Base-by-base conservation (phyloP, 2,113 vertebrate genomes). In the Microcebus ravelobensis region DNA sequence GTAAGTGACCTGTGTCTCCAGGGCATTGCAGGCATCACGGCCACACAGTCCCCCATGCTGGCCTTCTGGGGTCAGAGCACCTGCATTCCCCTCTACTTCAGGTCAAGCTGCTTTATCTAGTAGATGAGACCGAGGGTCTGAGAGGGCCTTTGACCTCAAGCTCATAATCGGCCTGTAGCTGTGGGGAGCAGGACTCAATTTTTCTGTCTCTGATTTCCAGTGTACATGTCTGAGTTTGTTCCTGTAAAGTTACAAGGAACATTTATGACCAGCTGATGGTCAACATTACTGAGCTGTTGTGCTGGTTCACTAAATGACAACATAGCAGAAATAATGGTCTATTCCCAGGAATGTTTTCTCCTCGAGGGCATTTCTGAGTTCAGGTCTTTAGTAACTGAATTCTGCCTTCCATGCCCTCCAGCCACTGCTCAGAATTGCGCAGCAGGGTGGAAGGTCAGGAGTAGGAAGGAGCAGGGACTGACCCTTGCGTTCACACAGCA, bases 1-100 rank as follows among this genome's bases (percentile, higher is more conserved):
- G 99, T 99, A 98, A 99, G 99, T 98, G 36, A 86, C 45, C 14
- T 4, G 21, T 0, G 8, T 8, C 0, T 21, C 59, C 57, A 2
- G 34, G 39, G 80, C 5, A 6, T 50, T 20, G 1, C 7, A 0
- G n/a, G 42, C 1, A 11, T 63, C 12, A 4, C 0, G 3, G 27
- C 11, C 18, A 15, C 1, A 1, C 0, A 0, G 15, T 2, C 1
- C 11, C 42, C 25, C 42, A 0, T 0, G 4, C 12, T 1, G 15
- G 36, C 21, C 34, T 48, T 27, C 21, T 1, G n/a, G 59, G 5
- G 0, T 31, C 42, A 36, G n/a, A 15, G 25, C 39, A 6, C 71
- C 15, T 52, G 45, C 27, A 13, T 31, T 9, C 29, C 20, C 7
- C 21, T 17, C 2, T 29, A 11, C 3, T 1, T 57, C 36, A 13